phyloP scores from a whole-genome alignment of 2,888 invertebrate genomes.

The Andrena haemorrhoa region DNA sequence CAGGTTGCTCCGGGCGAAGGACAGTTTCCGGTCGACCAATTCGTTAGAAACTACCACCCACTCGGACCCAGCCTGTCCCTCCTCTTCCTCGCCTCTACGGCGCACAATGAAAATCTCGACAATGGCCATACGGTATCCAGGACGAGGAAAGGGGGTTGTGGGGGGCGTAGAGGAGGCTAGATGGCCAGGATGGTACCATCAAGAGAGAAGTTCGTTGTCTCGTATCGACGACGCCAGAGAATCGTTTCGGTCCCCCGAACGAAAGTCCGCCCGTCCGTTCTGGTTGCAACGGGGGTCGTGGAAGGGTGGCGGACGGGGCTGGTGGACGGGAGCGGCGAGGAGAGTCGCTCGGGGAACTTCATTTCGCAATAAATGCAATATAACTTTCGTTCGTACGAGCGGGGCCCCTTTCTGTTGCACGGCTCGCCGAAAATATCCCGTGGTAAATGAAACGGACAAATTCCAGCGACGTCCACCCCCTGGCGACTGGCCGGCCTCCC shows the following conservation, averaged over 20 bases:
- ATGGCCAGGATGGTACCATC: slow-evolving; percentile 49
- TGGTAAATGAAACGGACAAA: slow-evolving; percentile 78
- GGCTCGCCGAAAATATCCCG: slow-evolving; percentile 71
- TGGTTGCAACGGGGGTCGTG: slow-evolving; percentile 9
- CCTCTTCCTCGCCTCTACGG: slow-evolving; percentile 58
- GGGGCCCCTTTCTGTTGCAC: slow-evolving; percentile 57
- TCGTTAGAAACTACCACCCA: slow-evolving; percentile 77
- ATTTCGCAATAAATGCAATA: slow-evolving; percentile 78
- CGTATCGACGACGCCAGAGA: slow-evolving; percentile 63
- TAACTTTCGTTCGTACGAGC: slow-evolving; percentile 71
- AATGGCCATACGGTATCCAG: slow-evolving; percentile 71
- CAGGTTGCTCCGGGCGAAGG: slow-evolving; percentile 58
- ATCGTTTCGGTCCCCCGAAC: slow-evolving; percentile 53
- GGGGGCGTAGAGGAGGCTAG: slow-evolving; percentile 31
- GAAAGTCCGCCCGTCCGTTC: slow-evolving; percentile 41
- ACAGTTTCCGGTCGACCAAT: slow-evolving; percentile 77
- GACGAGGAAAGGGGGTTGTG: slow-evolving; percentile 32
- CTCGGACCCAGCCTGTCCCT: slow-evolving; percentile 51
- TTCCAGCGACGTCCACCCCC: slow-evolving; percentile 61
- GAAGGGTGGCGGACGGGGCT: background rate
- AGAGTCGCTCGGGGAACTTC: slow-evolving; percentile 71
- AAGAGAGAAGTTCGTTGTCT: slow-evolving; percentile 56
- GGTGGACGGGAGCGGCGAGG: slow-evolving; percentile 33
- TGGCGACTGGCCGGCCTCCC: background rate
- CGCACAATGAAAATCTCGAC: slow-evolving; percentile 77